These are phyloP conservation scores for Pasiphila rectangulata DNA, from an alignment of 2,888 invertebrate genomes.

Conservation along the genomic window DNA sequence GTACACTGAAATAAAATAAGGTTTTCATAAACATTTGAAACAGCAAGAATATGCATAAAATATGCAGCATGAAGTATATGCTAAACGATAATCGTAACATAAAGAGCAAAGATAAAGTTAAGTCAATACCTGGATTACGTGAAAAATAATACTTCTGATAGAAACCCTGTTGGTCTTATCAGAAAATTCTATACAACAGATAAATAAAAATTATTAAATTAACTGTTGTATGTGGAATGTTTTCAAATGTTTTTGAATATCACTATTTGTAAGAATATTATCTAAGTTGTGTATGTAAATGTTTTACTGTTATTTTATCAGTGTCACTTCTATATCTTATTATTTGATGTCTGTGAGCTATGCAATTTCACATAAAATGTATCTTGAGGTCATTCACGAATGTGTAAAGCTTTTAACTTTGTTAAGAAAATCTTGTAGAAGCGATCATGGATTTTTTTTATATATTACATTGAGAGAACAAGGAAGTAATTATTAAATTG, in stretches of 20 bases:
- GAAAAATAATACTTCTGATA: conserved; percentile 1
- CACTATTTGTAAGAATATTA: conserved; percentile 15
- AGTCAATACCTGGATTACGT: too few species aligned
- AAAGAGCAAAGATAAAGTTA: too few species aligned
- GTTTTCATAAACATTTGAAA: conserved; percentile 35
- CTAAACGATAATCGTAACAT: not conserved
- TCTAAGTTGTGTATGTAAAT: conserved; percentile 7
- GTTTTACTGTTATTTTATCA: conserved; percentile 1
- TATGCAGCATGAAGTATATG: not conserved
- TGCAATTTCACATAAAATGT: too few species aligned
- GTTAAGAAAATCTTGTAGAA: not conserved
- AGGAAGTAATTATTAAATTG: too few species aligned
- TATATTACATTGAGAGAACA: too few species aligned
- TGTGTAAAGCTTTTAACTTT: not conserved
- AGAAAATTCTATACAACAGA: not conserved
- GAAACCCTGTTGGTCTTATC: too few species aligned
- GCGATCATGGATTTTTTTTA: too few species aligned
- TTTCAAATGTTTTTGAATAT: conserved; percentile 19
- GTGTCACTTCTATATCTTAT: conserved; percentile 1
- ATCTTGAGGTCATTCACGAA: too few species aligned
- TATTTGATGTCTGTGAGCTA: not conserved
- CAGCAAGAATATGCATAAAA: not conserved
- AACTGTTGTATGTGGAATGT: not conserved
- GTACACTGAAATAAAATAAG: conserved; percentile 34
- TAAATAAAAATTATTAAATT: not conserved